phyloP scores from a whole-genome alignment of 2,797 vertebrate species.

The Brotula barbata region DNA sequence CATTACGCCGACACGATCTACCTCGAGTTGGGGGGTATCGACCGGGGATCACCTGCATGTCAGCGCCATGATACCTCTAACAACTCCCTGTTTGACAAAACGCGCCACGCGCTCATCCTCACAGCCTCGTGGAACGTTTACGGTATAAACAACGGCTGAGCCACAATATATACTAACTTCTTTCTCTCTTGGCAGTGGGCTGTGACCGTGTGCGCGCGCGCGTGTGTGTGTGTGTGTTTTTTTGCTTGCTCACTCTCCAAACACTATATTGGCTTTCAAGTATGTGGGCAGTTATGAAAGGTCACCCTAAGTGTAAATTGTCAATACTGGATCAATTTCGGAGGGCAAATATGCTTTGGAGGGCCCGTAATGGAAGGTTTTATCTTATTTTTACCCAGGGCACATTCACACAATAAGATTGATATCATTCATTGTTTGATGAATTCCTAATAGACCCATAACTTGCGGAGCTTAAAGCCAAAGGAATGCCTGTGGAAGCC shows the following conservation, averaged over 20 bases:
- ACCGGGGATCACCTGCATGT: slow-evolving; percentile 47
- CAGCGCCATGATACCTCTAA: slow-evolving; percentile 49
- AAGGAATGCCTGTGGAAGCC: slow-evolving; percentile 73
- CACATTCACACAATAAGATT: slow-evolving; percentile 77
- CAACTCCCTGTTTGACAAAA: slow-evolving; percentile 36
- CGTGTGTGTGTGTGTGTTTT: too few species aligned
- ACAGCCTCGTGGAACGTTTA: slow-evolving; percentile 44
- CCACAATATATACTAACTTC: slow-evolving; percentile 48
- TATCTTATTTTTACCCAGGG: slow-evolving; percentile 79
- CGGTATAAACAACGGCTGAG: slow-evolving; percentile 45
- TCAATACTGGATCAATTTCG: slow-evolving; percentile 80
- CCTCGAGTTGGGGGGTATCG: slow-evolving; percentile 45
- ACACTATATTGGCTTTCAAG: slow-evolving; percentile 75
- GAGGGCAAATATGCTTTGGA: slow-evolving; percentile 79
- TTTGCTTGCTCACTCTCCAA: slow-evolving; percentile 58
- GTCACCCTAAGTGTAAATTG: slow-evolving; percentile 82
- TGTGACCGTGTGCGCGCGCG: too few species aligned
- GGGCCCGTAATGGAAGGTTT: slow-evolving; percentile 77
- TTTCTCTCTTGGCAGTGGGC: slow-evolving; percentile 61
- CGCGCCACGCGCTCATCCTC: slow-evolving; percentile 40
- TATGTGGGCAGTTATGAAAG: slow-evolving; percentile 78
- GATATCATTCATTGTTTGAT: slow-evolving; percentile 77
- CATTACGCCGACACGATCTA: slow-evolving; percentile 52
- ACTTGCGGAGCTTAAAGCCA: slow-evolving; percentile 73
- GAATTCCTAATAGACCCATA: slow-evolving; percentile 83